Conservation (phyloP, 2,888 invertebrate genomes). For the Melanotus villosus region DNA sequence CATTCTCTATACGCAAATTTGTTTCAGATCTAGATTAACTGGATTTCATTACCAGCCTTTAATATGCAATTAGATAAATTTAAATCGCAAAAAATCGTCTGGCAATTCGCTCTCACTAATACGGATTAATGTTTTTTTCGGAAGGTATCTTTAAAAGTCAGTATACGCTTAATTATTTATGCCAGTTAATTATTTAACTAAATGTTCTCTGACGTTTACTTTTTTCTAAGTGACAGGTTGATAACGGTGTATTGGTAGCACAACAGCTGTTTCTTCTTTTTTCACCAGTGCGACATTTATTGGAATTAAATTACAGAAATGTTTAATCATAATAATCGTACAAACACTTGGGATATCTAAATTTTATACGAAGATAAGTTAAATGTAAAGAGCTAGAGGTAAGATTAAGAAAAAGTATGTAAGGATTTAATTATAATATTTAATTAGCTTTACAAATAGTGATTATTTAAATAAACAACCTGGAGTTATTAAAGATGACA, state of each 20-base stretch:
- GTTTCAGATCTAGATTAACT: background rate
- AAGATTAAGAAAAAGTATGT: too few species aligned
- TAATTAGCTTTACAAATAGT: too few species aligned
- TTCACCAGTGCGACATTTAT: too few species aligned
- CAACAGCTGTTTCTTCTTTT: slow-evolving; percentile 15
- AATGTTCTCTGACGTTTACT: background rate
- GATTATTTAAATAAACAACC: too few species aligned
- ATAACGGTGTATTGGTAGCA: slow-evolving; percentile 18
- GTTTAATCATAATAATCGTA: too few species aligned
- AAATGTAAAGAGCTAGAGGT: too few species aligned
- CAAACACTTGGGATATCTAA: too few species aligned
- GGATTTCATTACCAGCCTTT: background rate
- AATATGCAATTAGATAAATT: slow-evolving; percentile 2
- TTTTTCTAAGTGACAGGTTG: slow-evolving; percentile 4
- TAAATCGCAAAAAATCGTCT: background rate
- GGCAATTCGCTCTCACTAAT: background rate
- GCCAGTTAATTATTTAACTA: slow-evolving; percentile 18
- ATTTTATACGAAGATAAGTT: too few species aligned
- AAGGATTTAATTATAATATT: too few species aligned
- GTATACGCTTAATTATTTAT: slow-evolving; percentile 7
- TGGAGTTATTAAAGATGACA: too few species aligned
- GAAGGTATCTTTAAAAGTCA: background rate
- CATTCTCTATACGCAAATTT: background rate
- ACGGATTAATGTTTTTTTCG: background rate
- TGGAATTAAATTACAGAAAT: too few species aligned